Conservation (phyloP, 2,797 vertebrate genomes). For the Brachyalestes nurse region DNA sequence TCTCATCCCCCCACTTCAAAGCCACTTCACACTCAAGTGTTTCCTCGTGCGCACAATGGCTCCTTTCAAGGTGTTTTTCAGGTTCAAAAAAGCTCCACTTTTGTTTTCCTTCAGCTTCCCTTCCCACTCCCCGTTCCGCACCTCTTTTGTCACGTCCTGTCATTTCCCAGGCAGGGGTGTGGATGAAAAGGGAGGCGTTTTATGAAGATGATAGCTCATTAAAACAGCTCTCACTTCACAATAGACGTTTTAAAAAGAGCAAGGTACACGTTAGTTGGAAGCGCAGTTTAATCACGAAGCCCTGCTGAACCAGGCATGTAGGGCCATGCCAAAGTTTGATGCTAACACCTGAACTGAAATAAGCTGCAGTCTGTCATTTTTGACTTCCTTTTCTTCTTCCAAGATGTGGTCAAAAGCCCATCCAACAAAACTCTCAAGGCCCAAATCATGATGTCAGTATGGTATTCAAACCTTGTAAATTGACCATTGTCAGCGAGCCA, state of each 20-base stretch:
- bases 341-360: background rate
- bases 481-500: background rate
- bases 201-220: conserved; percentile 52
- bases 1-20: conserved; percentile 60
- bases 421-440: background rate
- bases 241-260: conserved; percentile 35
- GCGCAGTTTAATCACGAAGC: conserved; percentile 3
- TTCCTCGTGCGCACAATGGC: conserved; percentile 58
- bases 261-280: conserved; percentile 4
- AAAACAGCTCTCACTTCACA: conserved; percentile 46
- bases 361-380: conserved; percentile 7
- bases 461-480: background rate
- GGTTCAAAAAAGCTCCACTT: conserved; percentile 55
- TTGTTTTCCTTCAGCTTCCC: conserved; percentile 55
- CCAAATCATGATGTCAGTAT: background rate
- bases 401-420: background rate
- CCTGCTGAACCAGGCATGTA: background rate
- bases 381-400: background rate
- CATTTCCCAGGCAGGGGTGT: conserved; percentile 40
- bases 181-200: conserved; percentile 37
- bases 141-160: conserved; percentile 56
- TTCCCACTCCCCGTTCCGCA: conserved; percentile 42
- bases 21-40: conserved; percentile 50
- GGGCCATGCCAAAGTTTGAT: conserved; percentile 16
- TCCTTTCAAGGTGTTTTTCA: conserved; percentile 62